Percentiles rank a stretch among this genome's conserved stretches.
These are phyloP conservation scores for Yponomeuta evonymella DNA, from an alignment of 2,888 invertebrate genomes.

Conservation along the genomic window DNA sequence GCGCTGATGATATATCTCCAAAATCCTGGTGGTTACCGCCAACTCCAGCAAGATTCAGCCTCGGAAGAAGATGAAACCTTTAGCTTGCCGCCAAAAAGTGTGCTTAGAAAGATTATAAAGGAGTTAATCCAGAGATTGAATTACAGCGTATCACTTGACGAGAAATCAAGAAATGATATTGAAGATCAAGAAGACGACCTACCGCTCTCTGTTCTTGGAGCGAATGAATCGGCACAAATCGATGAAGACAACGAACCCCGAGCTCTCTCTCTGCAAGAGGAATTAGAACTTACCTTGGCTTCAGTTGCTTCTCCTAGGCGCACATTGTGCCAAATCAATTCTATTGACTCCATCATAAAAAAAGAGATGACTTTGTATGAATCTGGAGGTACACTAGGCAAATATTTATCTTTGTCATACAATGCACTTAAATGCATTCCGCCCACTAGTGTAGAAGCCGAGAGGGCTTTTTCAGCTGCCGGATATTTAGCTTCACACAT, in stretches of 20 bases:
- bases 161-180: conserved; percentile 7
- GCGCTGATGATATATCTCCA: conserved; percentile 4
- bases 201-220: conserved; percentile 7
- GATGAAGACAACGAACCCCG: conserved; percentile 7
- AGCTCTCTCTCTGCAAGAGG: conserved; percentile 7
- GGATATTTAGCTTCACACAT: too few species aligned
- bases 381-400: too few species aligned
- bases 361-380: too few species aligned
- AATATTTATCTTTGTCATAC: too few species aligned
- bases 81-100: conserved; percentile 3
- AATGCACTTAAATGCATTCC: too few species aligned
- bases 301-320: not conserved
- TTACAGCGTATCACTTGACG: conserved; percentile 5
- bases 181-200: conserved; percentile 7
- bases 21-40: conserved; percentile 7
- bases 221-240: conserved; percentile 7
- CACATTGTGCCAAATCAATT: too few species aligned
- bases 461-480: too few species aligned
- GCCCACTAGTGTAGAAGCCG: too few species aligned
- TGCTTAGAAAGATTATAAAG: not conserved
- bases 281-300: conserved; percentile 5
- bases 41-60: conserved; percentile 5
- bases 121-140: conserved; percentile 7
- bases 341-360: too few species aligned
- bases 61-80: conserved; percentile 7